Evolutionary conservation across 2,888 invertebrate genomes (phyloP).

Genomic region (Papilio gigon): DNA sequence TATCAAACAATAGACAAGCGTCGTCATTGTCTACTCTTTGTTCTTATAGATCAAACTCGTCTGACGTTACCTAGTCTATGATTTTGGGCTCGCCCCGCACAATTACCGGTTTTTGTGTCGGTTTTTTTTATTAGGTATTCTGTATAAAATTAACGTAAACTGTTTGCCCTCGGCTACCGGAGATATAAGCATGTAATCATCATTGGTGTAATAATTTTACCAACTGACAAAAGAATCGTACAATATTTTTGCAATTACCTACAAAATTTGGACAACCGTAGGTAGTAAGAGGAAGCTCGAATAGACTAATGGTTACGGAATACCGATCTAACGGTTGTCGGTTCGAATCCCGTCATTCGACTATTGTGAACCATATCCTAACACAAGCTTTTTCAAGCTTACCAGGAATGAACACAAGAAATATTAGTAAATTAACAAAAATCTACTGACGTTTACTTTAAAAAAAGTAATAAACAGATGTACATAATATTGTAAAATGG

Average conservation of each 20-base stretch:
- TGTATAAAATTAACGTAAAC: conserved; percentile 26
- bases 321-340: too few species aligned
- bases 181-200: conserved; percentile 11
- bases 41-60: conserved; percentile 22
- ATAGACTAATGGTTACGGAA: too few species aligned
- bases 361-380: too few species aligned
- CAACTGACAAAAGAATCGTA: conserved; percentile 7
- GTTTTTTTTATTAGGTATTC: not conserved
- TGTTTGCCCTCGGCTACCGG: conserved; percentile 16
- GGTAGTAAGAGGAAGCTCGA: not conserved
- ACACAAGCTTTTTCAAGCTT: too few species aligned
- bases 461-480: too few species aligned
- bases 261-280: not conserved
- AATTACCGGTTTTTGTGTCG: conserved; percentile 23
- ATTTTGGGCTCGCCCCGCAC: conserved; percentile 18
- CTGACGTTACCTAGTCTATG: conserved; percentile 37
- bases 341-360: too few species aligned
- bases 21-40: conserved; percentile 42
- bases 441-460: too few species aligned
- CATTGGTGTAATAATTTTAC: conserved; percentile 20
- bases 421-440: too few species aligned
- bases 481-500: too few species aligned
- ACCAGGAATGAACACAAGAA: too few species aligned
- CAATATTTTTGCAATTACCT: not conserved
- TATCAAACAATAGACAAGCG: conserved; percentile 54